Evolutionary conservation across 2,888 invertebrate species (phyloP).

Genomic region (Nomada lathburiana): DNA sequence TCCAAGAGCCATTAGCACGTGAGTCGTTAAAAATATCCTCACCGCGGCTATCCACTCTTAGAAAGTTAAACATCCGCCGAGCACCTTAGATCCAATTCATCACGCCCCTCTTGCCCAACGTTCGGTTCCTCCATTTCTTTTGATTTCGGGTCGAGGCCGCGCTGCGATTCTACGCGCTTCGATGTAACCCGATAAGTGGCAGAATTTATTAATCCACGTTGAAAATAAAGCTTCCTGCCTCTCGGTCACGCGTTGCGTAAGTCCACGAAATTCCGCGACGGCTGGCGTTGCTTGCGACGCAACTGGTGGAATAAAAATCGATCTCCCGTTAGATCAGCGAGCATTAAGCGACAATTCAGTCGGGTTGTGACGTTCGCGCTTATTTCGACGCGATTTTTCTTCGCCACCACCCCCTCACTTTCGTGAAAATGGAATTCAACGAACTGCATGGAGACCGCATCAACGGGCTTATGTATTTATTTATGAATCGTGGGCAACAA

Average conservation of each 20-base stretch:
- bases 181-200: conserved; percentile 14
- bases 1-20: conserved; percentile 28
- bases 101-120: conserved; percentile 2
- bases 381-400: background rate
- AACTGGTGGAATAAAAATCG: background rate
- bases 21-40: conserved; percentile 19
- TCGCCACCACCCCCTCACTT: background rate
- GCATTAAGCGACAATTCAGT: background rate
- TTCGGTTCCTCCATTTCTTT: conserved; percentile 10
- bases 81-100: conserved; percentile 23
- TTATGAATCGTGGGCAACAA: conserved; percentile 14
- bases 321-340: background rate
- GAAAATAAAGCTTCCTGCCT: conserved; percentile 42
- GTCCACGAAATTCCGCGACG: conserved; percentile 19
- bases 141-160: background rate
- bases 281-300: background rate
- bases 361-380: background rate
- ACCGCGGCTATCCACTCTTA: conserved; percentile 10
- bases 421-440: conserved; percentile 18
- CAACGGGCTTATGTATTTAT: conserved; percentile 38
- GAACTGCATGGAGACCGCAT: conserved; percentile 21
- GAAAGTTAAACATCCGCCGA: conserved; percentile 32
- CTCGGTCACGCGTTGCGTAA: conserved; percentile 24
- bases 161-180: background rate
- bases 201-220: conserved; percentile 39